phyloP scores from a whole-genome alignment of 2,113 vertebrate genomes.

The Hoplias malabaricus region DNA sequence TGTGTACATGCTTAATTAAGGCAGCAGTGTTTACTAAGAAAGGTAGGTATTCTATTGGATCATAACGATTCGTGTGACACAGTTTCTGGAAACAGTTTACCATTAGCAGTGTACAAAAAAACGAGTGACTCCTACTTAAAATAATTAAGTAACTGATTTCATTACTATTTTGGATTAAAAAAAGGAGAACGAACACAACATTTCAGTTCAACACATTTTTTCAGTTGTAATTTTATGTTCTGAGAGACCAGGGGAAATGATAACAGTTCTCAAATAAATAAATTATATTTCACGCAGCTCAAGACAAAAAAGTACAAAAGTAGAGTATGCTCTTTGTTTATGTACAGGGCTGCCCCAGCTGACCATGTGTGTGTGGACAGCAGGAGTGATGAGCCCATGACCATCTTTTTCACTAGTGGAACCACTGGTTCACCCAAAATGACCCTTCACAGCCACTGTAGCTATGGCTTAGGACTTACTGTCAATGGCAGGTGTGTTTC shows the following conservation, averaged over 20 bases:
- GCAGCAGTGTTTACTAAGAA: not conserved
- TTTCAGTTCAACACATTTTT: no score
- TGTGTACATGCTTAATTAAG: not conserved
- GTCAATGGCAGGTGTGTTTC: conserved; percentile 75
- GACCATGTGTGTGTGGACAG: conserved; percentile 74
- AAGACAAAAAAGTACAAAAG: no score
- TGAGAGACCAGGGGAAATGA: no score
- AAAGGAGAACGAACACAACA: no score
- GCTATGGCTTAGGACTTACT: conserved; percentile 75
- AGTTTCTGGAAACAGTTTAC: not conserved
- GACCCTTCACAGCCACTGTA: conserved; percentile 78
- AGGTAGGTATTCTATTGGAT: not conserved
- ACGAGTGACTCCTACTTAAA: no score
- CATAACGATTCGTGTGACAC: not conserved
- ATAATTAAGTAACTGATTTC: no score
- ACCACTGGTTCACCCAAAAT: conserved; percentile 80
- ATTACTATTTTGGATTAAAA: no score
- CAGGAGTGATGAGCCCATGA: conserved; percentile 73
- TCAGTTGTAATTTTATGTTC: no score
- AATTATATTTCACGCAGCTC: no score
- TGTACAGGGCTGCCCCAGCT: conserved; percentile 64
- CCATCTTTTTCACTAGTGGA: conserved; percentile 83
- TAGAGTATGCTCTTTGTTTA: not conserved
- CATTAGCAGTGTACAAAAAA: no score
- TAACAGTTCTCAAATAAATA: no score